Conservation (phyloP, 1,140 invertebrate genomes). For the Diorhabda elongata region DNA sequence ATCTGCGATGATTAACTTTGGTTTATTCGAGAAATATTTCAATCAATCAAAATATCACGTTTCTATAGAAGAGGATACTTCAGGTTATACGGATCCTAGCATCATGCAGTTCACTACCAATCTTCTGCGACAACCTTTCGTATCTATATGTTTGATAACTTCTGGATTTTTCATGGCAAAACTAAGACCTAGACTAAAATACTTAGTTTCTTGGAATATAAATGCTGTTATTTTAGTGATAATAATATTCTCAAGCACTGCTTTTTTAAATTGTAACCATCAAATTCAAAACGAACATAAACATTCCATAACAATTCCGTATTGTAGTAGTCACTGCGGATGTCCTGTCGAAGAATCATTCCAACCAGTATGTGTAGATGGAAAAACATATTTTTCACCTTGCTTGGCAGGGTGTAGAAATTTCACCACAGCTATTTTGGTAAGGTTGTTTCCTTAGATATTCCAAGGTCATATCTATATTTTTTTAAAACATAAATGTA, state of each 20-base stretch:
- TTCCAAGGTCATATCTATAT: no score
- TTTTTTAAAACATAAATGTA: no score
- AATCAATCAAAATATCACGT: slow-evolving; percentile 54
- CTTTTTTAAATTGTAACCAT: slow-evolving; percentile 56
- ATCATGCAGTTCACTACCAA: slow-evolving; percentile 51
- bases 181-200: slow-evolving; percentile 52
- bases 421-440: background rate
- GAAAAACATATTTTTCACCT: slow-evolving; percentile 61
- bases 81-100: slow-evolving; percentile 55
- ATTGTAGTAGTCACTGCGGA: slow-evolving; percentile 59
- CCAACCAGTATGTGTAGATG: slow-evolving; percentile 60
- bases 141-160: slow-evolving; percentile 56
- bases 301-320: slow-evolving; percentile 47
- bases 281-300: slow-evolving; percentile 39
- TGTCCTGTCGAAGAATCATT: slow-evolving; percentile 60
- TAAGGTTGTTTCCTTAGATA: background rate
- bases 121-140: slow-evolving; percentile 59
- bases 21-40: slow-evolving; percentile 54
- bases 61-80: slow-evolving; percentile 33
- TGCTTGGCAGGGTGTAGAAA: slow-evolving; percentile 64
- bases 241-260: slow-evolving; percentile 52
- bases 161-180: slow-evolving; percentile 61
- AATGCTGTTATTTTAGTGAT: slow-evolving; percentile 49
- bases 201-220: slow-evolving; percentile 43
- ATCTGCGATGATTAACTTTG: slow-evolving; percentile 55